A percentile compares a stretch with the other conserved stretches of the same genome.
phyloP scores from a whole-genome alignment of 1,140 invertebrate genomes.

The Delia radicum region DNA sequence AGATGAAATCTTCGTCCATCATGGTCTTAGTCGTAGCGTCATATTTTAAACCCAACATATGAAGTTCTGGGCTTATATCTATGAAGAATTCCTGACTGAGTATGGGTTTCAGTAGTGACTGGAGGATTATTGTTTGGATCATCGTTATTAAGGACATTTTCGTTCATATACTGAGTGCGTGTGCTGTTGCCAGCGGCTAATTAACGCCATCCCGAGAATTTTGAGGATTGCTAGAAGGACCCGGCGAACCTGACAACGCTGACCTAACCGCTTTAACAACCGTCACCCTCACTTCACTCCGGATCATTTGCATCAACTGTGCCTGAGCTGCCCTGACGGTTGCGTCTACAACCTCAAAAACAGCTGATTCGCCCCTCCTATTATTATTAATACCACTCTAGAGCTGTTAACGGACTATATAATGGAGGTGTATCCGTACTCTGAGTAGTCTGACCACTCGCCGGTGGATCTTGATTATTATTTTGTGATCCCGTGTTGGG shows the following conservation, averaged over 20 bases:
- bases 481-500: too few relatives aligned
- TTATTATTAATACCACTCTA: too few relatives aligned
- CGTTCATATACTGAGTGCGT: too few relatives aligned
- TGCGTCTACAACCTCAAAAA: neutral
- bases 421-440: neutral
- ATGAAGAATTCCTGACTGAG: neutral
- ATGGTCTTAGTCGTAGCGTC: neutral
- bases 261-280: neutral
- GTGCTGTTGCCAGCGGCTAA: too few relatives aligned
- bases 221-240: too few relatives aligned
- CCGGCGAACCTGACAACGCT: neutral
- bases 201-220: too few relatives aligned
- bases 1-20: slow-evolving; percentile 8
- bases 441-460: too few relatives aligned
- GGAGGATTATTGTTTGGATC: neutral
- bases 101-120: neutral
- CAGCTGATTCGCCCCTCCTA: neutral
- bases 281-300: neutral
- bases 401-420: neutral
- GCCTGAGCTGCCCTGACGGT: neutral
- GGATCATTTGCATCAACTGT: neutral
- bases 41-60: neutral
- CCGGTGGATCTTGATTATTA: too few relatives aligned
- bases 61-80: neutral
- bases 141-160: neutral